A percentile compares a stretch with the other conserved stretches of the same genome.
phyloP scores from a whole-genome alignment of 2,797 vertebrate species.

The Prionace glauca region DNA sequence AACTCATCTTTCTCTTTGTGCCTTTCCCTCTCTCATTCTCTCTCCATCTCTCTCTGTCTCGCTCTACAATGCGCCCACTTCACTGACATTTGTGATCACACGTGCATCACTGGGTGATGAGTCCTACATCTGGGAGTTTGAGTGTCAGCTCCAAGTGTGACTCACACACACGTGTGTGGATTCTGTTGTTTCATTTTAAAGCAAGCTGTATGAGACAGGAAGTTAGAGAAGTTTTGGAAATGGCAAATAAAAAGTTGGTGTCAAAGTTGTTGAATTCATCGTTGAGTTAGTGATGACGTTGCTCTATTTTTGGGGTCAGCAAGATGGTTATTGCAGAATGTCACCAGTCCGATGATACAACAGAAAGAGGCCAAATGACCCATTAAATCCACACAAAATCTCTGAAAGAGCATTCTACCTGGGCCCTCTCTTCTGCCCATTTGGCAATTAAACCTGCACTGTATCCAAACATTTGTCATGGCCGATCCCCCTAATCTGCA shows the following conservation, averaged over 20 bases:
- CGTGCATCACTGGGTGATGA: background rate
- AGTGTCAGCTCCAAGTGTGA: background rate
- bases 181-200: background rate
- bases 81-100: background rate
- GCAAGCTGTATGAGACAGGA: background rate
- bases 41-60: background rate
- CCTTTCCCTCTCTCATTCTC: background rate
- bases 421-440: too few species aligned
- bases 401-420: too few species aligned
- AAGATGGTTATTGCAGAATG: background rate
- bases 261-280: background rate
- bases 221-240: background rate
- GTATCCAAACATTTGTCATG: too few species aligned
- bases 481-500: too few species aligned
- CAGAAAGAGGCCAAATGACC: too few species aligned
- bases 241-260: background rate
- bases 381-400: too few species aligned
- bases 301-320: background rate
- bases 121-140: background rate
- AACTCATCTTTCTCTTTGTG: background rate
- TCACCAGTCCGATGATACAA: background rate
- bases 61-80: background rate
- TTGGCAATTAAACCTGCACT: too few species aligned
- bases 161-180: background rate
- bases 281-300: background rate